Base-by-base conservation (phyloP, 1,140 invertebrate genomes). In the Drosophila ercepeae region DNA sequence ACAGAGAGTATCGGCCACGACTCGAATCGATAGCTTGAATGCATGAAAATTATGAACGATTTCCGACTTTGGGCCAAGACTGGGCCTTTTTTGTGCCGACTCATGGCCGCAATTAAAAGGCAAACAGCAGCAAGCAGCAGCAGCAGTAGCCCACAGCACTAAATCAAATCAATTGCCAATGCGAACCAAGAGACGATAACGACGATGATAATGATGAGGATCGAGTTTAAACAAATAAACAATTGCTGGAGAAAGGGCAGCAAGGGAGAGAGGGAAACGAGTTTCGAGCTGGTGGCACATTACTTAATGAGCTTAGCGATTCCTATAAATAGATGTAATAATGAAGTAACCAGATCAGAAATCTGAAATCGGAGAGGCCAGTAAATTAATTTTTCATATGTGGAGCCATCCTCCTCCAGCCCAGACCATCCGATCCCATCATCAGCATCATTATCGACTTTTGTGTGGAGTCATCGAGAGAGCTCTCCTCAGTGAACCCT, bases 301-400 rank as follows among this genome's bases (percentile, higher is more conserved):
- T 88, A 88, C 82, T 88, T 88, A 88, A 88, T 88, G 82, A 88
- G 83, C 82, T 88, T 88, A 81, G 69, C 42, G 63, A 48, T 63
- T 42, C 69, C 72, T 82, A 88, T 82, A 88, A 88, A 88, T 89
- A 88, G 74, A 88, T 70, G 70, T 88, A 88, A 88, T 88, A 88
- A 88, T 88, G 82, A 88, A 88, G 82, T 88, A 89, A 88, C 83
- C 82, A 88, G 77, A 82, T 88, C 70, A 81, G 64, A 69, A 70
- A 71, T 54, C 36, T 52, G 46, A 72, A 68, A 63, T 57, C 76
- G 46, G 39, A 46, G 41, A 34, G 48, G 11, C 52, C 71, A 88
- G 83, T 88, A 88, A 88, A 88, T 88, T 88, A 88, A 88, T 88
- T 71, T 88, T 89, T 88, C 83, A 88, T 88, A 77, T 88, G 78